Percentiles rank a stretch among this genome's conserved stretches.
Conservation (phyloP, 30 jellyfish, hydroid and myxozoan species). For the Clytia hemisphaerica region DNA sequence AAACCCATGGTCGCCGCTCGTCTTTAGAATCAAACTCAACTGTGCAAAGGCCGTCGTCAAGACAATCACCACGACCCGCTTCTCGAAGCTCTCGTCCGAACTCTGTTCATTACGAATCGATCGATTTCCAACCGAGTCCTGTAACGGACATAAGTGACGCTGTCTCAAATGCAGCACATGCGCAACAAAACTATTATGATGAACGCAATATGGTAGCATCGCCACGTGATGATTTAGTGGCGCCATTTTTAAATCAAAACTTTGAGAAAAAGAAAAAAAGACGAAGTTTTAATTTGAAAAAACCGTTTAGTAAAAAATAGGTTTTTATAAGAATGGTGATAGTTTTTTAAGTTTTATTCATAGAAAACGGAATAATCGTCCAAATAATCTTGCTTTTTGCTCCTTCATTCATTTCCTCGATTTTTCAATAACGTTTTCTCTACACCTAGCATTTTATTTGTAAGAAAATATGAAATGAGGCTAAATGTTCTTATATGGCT, state of each 20-base stretch:
- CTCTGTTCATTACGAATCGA: neutral
- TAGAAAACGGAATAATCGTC: too few relatives aligned
- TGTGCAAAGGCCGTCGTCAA: neutral
- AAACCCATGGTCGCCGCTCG: constrained; percentile 1
- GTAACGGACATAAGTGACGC: constrained; percentile 3
- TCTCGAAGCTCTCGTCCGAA: neutral
- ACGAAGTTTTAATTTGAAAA: too few relatives aligned
- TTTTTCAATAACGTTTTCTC: too few relatives aligned
- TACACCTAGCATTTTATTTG: too few relatives aligned
- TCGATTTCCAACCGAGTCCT: constrained; percentile 1
- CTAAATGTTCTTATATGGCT: too few relatives aligned
- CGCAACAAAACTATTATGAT: constrained; percentile 13
- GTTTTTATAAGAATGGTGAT: too few relatives aligned
- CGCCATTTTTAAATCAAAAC: constrained; percentile 1
- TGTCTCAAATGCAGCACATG: constrained; percentile 1
- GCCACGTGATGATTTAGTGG: neutral
- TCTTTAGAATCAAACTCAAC: neutral
- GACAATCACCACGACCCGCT: neutral
- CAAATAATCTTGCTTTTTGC: too few relatives aligned
- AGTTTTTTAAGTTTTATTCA: too few relatives aligned
- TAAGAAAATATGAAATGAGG: too few relatives aligned
- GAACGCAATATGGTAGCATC: neutral
- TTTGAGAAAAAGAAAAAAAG: neutral
- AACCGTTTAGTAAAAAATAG: too few relatives aligned
- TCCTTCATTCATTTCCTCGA: too few relatives aligned